Percentiles rank a stretch among this genome's conserved stretches.
Evolutionary conservation across 1,140 invertebrate species (phyloP).

Genomic region (Neomicropteryx cornuta): DNA sequence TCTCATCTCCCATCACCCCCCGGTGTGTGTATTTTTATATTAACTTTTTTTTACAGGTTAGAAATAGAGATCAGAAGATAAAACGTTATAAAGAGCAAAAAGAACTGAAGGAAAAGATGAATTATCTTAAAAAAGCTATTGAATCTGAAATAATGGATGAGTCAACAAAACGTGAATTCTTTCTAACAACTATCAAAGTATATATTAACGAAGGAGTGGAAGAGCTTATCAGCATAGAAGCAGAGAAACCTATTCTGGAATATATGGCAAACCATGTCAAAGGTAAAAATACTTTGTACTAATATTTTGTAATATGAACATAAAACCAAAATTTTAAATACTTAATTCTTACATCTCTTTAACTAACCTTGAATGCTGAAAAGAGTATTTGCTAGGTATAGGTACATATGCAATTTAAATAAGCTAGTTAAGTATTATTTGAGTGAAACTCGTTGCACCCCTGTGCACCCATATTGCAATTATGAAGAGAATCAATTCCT

Average conservation of each 20-base stretch:
- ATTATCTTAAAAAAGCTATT: slow-evolving; percentile 50
- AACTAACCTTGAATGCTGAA: too few relatives aligned
- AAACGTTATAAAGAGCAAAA: slow-evolving; percentile 70
- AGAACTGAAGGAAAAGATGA: slow-evolving; percentile 60
- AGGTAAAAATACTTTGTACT: slow-evolving; percentile 17
- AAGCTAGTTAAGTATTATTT: too few relatives aligned
- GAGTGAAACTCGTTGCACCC: too few relatives aligned
- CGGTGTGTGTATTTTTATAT: too few relatives aligned
- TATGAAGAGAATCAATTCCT: too few relatives aligned
- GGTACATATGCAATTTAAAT: too few relatives aligned
- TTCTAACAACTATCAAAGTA: slow-evolving; percentile 62
- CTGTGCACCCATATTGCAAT: too few relatives aligned
- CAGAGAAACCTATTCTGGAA: slow-evolving; percentile 63
- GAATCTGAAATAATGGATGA: slow-evolving; percentile 60
- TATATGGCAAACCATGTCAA: slow-evolving; percentile 49
- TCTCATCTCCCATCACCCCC: too few relatives aligned
- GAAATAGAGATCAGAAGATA: slow-evolving; percentile 49
- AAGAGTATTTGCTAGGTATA: too few relatives aligned
- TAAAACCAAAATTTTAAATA: background rate
- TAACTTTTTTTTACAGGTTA: slow-evolving; percentile 22
- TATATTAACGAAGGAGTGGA: slow-evolving; percentile 66
- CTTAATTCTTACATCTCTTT: background rate
- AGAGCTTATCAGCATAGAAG: slow-evolving; percentile 60
- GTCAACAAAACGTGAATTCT: slow-evolving; percentile 72
- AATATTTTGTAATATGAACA: background rate